Conservation (phyloP, 2,888 invertebrate species). For the Electrophaes corylata region DNA sequence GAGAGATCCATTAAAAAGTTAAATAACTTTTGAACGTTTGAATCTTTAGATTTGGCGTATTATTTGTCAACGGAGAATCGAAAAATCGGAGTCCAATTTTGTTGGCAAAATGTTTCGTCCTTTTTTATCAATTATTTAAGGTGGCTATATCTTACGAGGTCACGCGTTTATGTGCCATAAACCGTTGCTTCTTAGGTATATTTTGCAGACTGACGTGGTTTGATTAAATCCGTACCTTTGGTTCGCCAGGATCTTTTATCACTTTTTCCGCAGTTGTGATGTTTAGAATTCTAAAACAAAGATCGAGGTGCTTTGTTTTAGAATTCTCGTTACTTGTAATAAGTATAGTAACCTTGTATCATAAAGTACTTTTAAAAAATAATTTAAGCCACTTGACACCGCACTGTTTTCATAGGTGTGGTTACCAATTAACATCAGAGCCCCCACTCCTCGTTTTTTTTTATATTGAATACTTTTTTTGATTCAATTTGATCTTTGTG, state of each 20-base stretch:
- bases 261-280: conserved; percentile 1
- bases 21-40: conserved; percentile 48
- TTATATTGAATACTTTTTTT: too few relatives aligned
- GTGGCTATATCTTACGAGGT: conserved; percentile 19
- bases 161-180: conserved; percentile 32
- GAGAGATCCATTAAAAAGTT: conserved; percentile 59
- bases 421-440: too few relatives aligned
- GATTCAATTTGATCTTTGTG: too few relatives aligned
- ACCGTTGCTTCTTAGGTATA: conserved; percentile 27
- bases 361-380: too few relatives aligned
- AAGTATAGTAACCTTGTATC: too few relatives aligned
- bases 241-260: conserved; percentile 8
- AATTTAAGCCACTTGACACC: too few relatives aligned
- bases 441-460: too few relatives aligned
- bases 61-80: conserved; percentile 19
- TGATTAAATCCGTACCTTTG: conserved; percentile 30
- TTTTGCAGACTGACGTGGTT: conserved; percentile 20
- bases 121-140: conserved; percentile 27
- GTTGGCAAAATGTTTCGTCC: conserved; percentile 11
- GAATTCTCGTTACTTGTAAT: too few relatives aligned
- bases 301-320: too few relatives aligned
- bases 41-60: conserved; percentile 22
- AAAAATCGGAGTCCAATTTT: conserved; percentile 11
- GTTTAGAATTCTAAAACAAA: background rate
- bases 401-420: too few relatives aligned